Conservation (phyloP, 2,797 vertebrate species). For the Champsocephalus esox region DNA sequence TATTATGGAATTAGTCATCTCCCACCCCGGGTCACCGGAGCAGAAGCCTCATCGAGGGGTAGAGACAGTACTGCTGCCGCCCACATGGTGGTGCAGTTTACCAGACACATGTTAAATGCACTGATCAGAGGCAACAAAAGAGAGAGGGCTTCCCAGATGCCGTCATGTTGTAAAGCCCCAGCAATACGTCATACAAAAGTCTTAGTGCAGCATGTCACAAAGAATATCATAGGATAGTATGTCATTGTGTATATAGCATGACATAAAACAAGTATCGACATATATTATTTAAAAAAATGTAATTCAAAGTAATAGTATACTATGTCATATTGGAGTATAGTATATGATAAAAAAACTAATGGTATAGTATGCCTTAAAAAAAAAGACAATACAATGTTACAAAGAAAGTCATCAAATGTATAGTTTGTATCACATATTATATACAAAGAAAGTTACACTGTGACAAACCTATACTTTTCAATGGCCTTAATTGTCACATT, state of each 20-base stretch:
- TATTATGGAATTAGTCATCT: too few relatives aligned
- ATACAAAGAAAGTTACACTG: too few relatives aligned
- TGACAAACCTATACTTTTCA: too few relatives aligned
- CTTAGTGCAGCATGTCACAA: not conserved
- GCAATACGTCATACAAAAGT: constrained; percentile 10
- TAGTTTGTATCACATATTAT: not conserved
- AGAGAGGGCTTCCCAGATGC: constrained; percentile 47
- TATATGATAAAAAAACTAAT: too few relatives aligned
- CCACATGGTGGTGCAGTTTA: too few relatives aligned
- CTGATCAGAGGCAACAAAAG: constrained; percentile 36
- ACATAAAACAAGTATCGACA: too few relatives aligned
- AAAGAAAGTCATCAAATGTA: not conserved
- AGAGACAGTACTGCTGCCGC: too few relatives aligned
- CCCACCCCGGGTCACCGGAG: not conserved
- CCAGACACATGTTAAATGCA: too few relatives aligned
- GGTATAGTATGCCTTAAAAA: not conserved
- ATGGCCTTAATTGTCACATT: too few relatives aligned
- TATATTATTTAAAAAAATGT: not conserved
- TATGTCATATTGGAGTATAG: not conserved
- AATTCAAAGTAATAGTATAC: not conserved
- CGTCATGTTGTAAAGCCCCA: constrained; percentile 55
- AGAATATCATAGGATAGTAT: not conserved
- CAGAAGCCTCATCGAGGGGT: too few relatives aligned
- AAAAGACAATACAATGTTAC: not conserved
- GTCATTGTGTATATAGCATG: not conserved